Conservation (phyloP, 1,140 invertebrate species). For the Drosophila erecta region DNA sequence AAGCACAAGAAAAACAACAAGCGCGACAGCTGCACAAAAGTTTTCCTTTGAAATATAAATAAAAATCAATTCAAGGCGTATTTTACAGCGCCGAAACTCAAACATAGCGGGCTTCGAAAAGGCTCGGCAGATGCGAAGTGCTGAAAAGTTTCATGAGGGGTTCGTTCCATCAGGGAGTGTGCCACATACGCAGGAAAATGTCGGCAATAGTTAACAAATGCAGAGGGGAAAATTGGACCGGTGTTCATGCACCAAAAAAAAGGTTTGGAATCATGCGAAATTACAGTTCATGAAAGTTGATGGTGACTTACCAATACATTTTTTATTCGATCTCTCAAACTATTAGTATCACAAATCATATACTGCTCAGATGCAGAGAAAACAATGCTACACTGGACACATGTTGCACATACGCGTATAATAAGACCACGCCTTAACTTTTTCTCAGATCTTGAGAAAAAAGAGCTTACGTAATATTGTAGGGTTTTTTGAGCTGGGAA, state of each 20-base stretch:
- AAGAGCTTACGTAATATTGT: too few species aligned
- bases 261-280: neutral
- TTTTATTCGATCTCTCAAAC: too few species aligned
- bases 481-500: neutral
- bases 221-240: constrained; percentile 15
- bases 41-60: constrained; percentile 78
- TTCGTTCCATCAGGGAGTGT: neutral
- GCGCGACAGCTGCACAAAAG: constrained; percentile 72
- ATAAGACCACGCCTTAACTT: too few species aligned
- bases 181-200: constrained; percentile 54
- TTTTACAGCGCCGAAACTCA: constrained; percentile 74
- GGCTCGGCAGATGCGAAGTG: neutral
- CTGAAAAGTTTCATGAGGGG: constrained; percentile 2
- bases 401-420: too few species aligned
- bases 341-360: too few species aligned
- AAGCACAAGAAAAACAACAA: constrained; percentile 52
- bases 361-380: too few species aligned
- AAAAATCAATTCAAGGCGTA: constrained; percentile 79
- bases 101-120: constrained; percentile 37
- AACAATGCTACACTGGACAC: too few species aligned
- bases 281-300: too few species aligned
- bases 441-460: too few species aligned
- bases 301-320: too few species aligned
- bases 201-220: constrained; percentile 72
- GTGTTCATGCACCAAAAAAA: neutral